Base-by-base conservation (phyloP, 2,888 invertebrate genomes). In the Harmothoe impar region DNA sequence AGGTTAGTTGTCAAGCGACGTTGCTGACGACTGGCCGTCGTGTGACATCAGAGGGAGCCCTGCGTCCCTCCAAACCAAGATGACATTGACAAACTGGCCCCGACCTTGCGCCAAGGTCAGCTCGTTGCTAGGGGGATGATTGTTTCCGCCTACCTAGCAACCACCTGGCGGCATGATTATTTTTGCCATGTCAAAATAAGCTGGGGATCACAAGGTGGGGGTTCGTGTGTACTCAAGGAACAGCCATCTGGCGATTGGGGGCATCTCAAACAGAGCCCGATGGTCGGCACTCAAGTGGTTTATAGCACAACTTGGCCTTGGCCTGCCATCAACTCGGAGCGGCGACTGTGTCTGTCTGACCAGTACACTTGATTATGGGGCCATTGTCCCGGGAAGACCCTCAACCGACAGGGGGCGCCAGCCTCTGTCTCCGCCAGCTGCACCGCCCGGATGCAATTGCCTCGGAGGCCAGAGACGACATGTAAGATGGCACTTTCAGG, bases 101-200 rank as follows among this genome's bases (percentile, higher is more conserved):
- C 54, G 86, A 86, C 86, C 86, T 86, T 54, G 86, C 25, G 29
- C 86, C 86, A 86, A 54, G 86, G 52, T 86, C 86, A 29, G 86
- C 20, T 52, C 86, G 86, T 84, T 84, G 84, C 84, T 84, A 86
- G 15, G 86, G 86, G 15, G 23, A 86, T 86, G 86, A 86, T 86
- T 86, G 86, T 86, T 86, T 86, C 86, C 56, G 86, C 54, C 56
- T 86, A 86, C 86, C 56, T 86, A 86, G 86, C 86, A 86, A 86
- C 86, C 86, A 86, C 86, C 56, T 52, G 84, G 54, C 86, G 86
- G 86, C 54, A 35, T 86, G 86, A 86, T 86, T 54, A 54, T 86
- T 86, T 86, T 86, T 56, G 86, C 86, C 86, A 86, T 54, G 86
- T 86, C 52, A 52, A 86, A 86, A 86, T 86, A 86, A 86, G 86